Evolutionary conservation across 2,888 invertebrate genomes (phyloP), one percentile per base, ranked within the genome.

Genomic region (Netelia inedita): DNA sequence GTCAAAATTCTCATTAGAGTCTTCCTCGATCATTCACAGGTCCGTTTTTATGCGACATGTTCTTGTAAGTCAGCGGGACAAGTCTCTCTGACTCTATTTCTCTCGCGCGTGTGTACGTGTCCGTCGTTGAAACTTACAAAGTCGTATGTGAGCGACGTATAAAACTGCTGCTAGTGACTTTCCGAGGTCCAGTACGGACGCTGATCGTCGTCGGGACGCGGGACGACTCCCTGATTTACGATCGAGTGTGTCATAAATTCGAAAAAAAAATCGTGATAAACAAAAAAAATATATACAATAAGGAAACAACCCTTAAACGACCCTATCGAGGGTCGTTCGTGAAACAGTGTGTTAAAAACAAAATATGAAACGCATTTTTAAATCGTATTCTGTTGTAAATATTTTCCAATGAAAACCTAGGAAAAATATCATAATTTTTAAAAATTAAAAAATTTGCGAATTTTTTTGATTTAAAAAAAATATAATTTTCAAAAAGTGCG

Each of bases 141-240:
- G 23, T 61, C 83, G 35, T 82, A 85, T 89, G 93, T 93, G 93
- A 93, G 93, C 93, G 93, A 92, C 88, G 90, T 93, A 93, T 93
- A 93, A 93, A 93, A 92, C 90, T 91, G 88, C 88, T 87, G 81
- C 86, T 88, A 83, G 86, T 88, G 87, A 88, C 89, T 90, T 90
- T 92, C 89, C 90, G 87, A 86, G 89, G 89, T 88, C 88, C 92
- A 93, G 93, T 93, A 86, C 89, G 86, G 86, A 87, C 84, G 85
- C 78, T 82, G 88, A 88, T 88, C 87, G 88, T 88, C 87, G 69
- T 63, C 84, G 88, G 82, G 82, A 87, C 89, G 88, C 81, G 85
- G 69, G 66, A 75, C 80, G 87, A 83, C 76, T 82, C 65, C 76
- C 72, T 78, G 50, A 66, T 50, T 63, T 65, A 76, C 57, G 16